These are phyloP conservation scores for Nineta flava DNA, from an alignment of 2,888 invertebrate species.

Conservation along the genomic window DNA sequence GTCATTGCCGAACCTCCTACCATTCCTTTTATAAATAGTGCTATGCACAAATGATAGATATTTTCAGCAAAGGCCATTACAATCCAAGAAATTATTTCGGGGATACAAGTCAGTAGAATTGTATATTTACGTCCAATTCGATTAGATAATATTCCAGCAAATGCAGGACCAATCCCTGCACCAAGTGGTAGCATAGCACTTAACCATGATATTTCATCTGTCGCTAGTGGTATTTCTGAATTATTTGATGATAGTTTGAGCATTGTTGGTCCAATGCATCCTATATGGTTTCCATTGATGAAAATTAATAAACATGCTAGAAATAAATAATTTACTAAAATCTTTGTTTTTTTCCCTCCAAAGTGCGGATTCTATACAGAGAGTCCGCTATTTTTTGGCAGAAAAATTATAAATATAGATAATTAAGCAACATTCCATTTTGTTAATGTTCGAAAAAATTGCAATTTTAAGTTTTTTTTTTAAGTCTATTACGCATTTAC, in stretches of 20 bases:
- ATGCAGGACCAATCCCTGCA: conserved; percentile 38
- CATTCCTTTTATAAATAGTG: conserved; percentile 41
- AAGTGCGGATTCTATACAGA: too few species aligned
- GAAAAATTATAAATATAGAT: too few species aligned
- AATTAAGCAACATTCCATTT: too few species aligned
- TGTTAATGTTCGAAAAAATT: too few species aligned
- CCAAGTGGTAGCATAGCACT: conserved; percentile 42
- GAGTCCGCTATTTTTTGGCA: too few species aligned
- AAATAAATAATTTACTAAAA: too few species aligned
- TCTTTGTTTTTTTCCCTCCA: too few species aligned
- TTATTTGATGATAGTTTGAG: conserved; percentile 18
- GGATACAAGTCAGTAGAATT: conserved; percentile 36
- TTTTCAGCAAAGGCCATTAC: conserved; percentile 36
- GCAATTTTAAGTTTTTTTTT: too few species aligned
- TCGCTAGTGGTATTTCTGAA: conserved; percentile 27
- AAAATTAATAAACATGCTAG: conserved; percentile 21
- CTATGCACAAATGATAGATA: conserved; percentile 34
- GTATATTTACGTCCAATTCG: conserved; percentile 40
- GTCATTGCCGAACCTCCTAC: conserved; percentile 21
- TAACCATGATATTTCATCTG: conserved; percentile 36
- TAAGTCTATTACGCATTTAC: too few species aligned
- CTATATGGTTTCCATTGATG: conserved; percentile 26
- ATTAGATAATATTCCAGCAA: conserved; percentile 43
- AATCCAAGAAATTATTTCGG: conserved; percentile 39
- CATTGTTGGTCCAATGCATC: conserved; percentile 27